Base-by-base conservation (phyloP, 2,113 vertebrate genomes). In the Seriola dumerili region DNA sequence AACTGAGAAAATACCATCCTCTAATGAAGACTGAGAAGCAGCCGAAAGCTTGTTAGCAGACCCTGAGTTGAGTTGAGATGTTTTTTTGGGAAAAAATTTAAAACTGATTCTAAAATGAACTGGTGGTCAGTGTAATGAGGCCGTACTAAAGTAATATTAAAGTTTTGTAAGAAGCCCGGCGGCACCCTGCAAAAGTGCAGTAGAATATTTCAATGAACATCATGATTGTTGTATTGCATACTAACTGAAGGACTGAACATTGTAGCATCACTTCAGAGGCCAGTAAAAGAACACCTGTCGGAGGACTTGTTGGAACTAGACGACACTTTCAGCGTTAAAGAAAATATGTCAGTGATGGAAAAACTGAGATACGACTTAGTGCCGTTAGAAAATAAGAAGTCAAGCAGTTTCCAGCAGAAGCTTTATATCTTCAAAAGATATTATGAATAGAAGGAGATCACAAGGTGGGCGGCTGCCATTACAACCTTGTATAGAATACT, bases 361-460 rank as follows among this genome's bases (percentile, higher is more conserved):
- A 52, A 38, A 57, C 1, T 21, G 36, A 55, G 65, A 44, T 29
- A 21, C 10, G 52, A 11, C 29, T 50, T 25, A 50, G 29, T 21
- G 25, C n/a, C 55, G 55, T 23, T 29, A 44, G 11, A 2, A 44
- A 42, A 61, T 10, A 21, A 21, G 21, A 23, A 10, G 2, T n/a
- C 6, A 7, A 54, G 50, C 48, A 36, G 14, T 61, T 73, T 42
- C 2, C 38, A 72, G 29, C 7, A 21, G n/a, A 52, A 58, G 23
- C 34, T 79, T 32, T 44, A 17, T n/a, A 80, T 66, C 44, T 23
- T 67, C 23, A 61, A 70, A 81, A 69, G 50, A 59, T 32, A 74
- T 50, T 73, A 64, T 34, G 57, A 72, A 83, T 80, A 25, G 59
- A 72, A 32, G 34, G 17, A 34, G 10, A 72, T 40, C 52, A 70